Base-by-base conservation (phyloP, 2,888 invertebrate genomes). In the Polylopha cassiicola region DNA sequence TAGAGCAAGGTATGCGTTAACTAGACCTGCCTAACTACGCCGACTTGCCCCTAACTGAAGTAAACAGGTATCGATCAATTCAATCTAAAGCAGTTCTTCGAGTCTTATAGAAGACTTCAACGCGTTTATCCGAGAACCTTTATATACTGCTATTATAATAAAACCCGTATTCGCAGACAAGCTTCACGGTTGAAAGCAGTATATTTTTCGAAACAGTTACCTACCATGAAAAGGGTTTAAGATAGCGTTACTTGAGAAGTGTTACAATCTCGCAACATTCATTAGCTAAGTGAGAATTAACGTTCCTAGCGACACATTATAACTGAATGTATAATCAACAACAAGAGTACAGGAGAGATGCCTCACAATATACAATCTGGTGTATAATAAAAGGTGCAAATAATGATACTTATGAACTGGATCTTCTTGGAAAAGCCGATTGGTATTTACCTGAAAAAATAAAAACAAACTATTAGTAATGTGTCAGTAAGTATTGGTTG, bases 1-100 rank as follows among this genome's bases (percentile, higher is more conserved):
- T 58, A 54, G 55, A 53, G 51, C 50, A 52, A 57, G 56, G 49
- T 34, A 53, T 16, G 55, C 43, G 39, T 39, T 39, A 37, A 47
- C 31, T 27, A 41, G 32, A 30, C 29, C 23, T 24, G 37, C 30
- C 8, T 29, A 20, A 6, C 17, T 31, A 16, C 13, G 13, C 9
- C 8, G n/a, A 24, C 27, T 13, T 18, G 5, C 8, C 13, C n/a
- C 11, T 11, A 32, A n/a, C n/a, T n/a, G n/a, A n/a, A n/a, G n/a
- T n/a, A n/a, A n/a, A n/a, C n/a, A n/a, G n/a, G n/a, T n/a, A n/a
- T n/a, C n/a, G n/a, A n/a, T n/a, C n/a, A n/a, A n/a, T n/a, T n/a
- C n/a, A n/a, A n/a, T n/a, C n/a, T n/a, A n/a, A n/a, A n/a, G n/a
- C n/a, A 17, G 4, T 16, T 11, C 18, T 4, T 30, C 24, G 13